Evolutionary conservation across 2,113 vertebrate species (phyloP).

Genomic region (Hymenochirus boettgeri): DNA sequence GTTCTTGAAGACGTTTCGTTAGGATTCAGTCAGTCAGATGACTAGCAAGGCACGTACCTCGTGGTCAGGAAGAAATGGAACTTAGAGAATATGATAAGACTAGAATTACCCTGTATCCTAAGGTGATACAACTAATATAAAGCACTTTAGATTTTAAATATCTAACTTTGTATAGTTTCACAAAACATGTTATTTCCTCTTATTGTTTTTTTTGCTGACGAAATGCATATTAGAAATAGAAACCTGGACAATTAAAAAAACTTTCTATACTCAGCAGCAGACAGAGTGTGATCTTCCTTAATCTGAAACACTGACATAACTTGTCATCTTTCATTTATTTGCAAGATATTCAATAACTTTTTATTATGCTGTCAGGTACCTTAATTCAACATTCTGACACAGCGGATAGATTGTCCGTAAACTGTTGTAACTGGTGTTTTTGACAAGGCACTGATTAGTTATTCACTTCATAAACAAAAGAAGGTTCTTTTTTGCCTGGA

Average conservation of each 20-base stretch:
- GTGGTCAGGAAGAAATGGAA: too few species aligned
- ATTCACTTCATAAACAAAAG: conserved; percentile 57
- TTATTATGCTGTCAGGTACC: conserved; percentile 40
- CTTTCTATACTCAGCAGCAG: conserved; percentile 32
- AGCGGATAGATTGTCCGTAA: conserved; percentile 53
- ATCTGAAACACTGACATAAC: conserved; percentile 5
- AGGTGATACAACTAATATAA: too few species aligned
- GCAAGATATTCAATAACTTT: conserved; percentile 25
- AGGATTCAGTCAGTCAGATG: too few species aligned
- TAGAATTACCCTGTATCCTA: too few species aligned
- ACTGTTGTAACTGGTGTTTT: conserved; percentile 44
- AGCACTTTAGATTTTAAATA: too few species aligned
- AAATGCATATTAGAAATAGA: too few species aligned
- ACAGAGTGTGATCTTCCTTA: conserved; percentile 37
- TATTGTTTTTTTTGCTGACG: too few species aligned
- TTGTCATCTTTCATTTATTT: conserved; percentile 40
- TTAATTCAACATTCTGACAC: conserved; percentile 48
- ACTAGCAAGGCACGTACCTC: too few species aligned
- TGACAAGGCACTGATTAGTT: conserved; percentile 47
- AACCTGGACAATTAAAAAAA: conserved; percentile 34
- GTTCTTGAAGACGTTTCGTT: too few species aligned
- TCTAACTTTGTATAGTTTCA: too few species aligned
- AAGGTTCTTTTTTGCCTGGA: conserved; percentile 44
- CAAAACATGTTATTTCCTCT: too few species aligned
- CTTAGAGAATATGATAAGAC: too few species aligned